Conservation (phyloP, 1,140 invertebrate genomes). For the Polypedilum pembai region DNA sequence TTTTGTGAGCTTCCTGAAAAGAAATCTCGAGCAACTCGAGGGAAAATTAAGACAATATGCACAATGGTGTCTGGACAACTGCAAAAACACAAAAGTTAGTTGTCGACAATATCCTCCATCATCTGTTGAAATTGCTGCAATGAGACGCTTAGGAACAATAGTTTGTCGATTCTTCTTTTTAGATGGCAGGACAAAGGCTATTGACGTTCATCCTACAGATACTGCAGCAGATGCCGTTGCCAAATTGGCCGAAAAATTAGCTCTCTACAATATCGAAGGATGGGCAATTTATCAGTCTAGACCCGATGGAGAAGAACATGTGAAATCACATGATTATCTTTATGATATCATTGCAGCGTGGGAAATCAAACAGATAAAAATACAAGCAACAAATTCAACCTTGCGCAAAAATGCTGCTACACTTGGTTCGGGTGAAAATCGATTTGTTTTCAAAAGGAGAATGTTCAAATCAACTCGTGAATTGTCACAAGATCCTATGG, state of each 20-base stretch:
- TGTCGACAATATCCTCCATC: constrained; percentile 80
- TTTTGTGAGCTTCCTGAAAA: constrained; percentile 69
- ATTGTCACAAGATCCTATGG: constrained; percentile 91
- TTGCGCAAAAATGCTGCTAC: constrained; percentile 50
- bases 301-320: constrained; percentile 80
- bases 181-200: constrained; percentile 89
- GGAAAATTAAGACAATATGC: constrained; percentile 76
- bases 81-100: constrained; percentile 74
- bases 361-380: constrained; percentile 68
- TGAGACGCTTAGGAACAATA: constrained; percentile 82
- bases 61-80: constrained; percentile 90
- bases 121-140: constrained; percentile 86
- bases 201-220: constrained; percentile 90
- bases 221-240: constrained; percentile 83
- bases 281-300: constrained; percentile 89
- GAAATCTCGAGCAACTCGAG: constrained; percentile 57
- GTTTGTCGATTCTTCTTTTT: constrained; percentile 93
- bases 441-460: constrained; percentile 86
- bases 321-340: constrained; percentile 85
- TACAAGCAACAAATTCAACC: constrained; percentile 47
- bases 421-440: constrained; percentile 76
- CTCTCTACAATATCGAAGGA: constrained; percentile 71
- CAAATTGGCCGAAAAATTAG: constrained; percentile 82
- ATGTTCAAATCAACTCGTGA: constrained; percentile 81
- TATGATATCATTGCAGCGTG: constrained; percentile 91